These are phyloP conservation scores for Ophraella communa DNA, from an alignment of 2,888 invertebrate species.

Conservation along the genomic window DNA sequence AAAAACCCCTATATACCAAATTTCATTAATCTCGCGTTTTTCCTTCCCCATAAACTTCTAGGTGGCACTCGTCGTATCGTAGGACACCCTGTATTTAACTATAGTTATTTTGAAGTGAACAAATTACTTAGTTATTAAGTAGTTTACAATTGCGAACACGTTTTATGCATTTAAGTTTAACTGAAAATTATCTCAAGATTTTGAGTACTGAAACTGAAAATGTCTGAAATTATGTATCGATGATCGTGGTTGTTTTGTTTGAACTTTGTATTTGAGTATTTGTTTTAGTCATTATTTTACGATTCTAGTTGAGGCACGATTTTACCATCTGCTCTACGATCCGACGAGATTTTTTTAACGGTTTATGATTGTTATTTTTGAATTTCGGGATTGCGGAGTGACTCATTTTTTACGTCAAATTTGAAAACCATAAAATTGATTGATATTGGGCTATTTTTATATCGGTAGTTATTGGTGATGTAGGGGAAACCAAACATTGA, in stretches of 20 bases:
- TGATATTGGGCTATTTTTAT: no score
- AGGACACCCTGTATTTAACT: no score
- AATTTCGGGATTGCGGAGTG: neutral
- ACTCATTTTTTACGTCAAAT: neutral
- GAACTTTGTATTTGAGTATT: constrained; percentile 1
- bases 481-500: no score
- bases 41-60: no score
- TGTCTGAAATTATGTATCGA: neutral
- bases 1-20: no score
- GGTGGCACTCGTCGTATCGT: no score
- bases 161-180: neutral
- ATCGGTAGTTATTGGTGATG: no score
- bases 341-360: neutral
- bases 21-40: no score
- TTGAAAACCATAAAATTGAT: no score
- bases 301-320: constrained; percentile 15
- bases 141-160: neutral
- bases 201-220: neutral
- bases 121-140: neutral
- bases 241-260: no score
- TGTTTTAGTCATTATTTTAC: constrained; percentile 16
- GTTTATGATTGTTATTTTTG: neutral
- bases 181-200: neutral
- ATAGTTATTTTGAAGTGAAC: neutral
- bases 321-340: constrained; percentile 14